phyloP scores from a whole-genome alignment of 2,888 invertebrate species.

The Entomobrya multifasciata region DNA sequence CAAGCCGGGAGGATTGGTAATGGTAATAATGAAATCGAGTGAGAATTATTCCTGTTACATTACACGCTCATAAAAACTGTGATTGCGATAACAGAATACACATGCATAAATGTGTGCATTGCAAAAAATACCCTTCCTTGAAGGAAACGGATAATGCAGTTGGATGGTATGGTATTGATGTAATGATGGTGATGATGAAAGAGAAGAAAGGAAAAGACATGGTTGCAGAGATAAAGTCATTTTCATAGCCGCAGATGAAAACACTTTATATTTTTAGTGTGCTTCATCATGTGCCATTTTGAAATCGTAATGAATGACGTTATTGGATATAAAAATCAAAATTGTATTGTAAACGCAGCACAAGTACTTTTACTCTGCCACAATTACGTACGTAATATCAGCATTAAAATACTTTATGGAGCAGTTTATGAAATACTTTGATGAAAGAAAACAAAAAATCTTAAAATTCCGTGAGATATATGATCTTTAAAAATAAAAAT shows the following conservation, averaged over 20 bases:
- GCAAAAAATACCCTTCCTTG: no score
- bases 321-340: conserved; percentile 30
- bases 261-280: conserved; percentile 8
- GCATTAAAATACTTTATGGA: no score
- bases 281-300: conserved; percentile 29
- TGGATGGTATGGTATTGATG: neutral
- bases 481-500: no score
- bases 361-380: neutral
- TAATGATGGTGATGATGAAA: neutral
- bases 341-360: neutral
- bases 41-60: conserved; percentile 22
- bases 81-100: no score
- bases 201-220: neutral
- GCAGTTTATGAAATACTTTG: no score
- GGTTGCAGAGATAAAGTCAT: neutral
- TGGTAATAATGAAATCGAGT: conserved; percentile 59
- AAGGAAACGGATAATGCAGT: conserved; percentile 28
- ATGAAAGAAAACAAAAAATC: no score
- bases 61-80: no score
- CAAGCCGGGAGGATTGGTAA: conserved; percentile 28
- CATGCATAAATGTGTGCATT: no score
- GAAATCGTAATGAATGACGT: neutral
- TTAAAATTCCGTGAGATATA: no score
- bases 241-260: neutral
- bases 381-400: neutral